Conservation (phyloP, 2,888 invertebrate species). For the Chirona hameri region DNA sequence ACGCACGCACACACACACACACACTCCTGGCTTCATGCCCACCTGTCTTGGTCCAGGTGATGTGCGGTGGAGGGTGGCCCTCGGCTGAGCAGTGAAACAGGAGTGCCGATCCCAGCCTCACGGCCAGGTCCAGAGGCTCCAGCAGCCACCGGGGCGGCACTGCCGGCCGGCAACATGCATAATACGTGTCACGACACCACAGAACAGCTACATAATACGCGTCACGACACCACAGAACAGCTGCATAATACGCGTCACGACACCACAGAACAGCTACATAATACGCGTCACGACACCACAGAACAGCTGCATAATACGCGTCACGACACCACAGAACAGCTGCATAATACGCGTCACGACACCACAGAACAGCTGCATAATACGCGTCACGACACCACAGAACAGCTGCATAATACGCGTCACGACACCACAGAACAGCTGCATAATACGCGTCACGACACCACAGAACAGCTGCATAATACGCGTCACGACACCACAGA, state of each 20-base stretch:
- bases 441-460: background rate
- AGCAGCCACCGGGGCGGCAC: constrained; percentile 48
- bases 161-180: constrained; percentile 36
- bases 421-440: background rate
- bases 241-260: background rate
- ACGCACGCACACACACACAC: too few relatives aligned
- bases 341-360: background rate
- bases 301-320: background rate
- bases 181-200: background rate
- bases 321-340: background rate
- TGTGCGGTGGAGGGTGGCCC: constrained; percentile 46
- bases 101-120: constrained; percentile 44
- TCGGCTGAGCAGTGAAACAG: constrained; percentile 46
- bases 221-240: background rate
- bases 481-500: background rate
- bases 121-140: constrained; percentile 46
- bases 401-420: background rate
- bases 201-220: background rate
- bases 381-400: background rate
- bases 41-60: constrained; percentile 55
- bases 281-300: background rate
- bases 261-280: background rate
- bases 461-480: background rate
- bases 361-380: background rate
- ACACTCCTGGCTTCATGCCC: too few relatives aligned